Evolutionary conservation across 2,888 invertebrate species (phyloP).

Genomic region (Parnassius orleans): DNA sequence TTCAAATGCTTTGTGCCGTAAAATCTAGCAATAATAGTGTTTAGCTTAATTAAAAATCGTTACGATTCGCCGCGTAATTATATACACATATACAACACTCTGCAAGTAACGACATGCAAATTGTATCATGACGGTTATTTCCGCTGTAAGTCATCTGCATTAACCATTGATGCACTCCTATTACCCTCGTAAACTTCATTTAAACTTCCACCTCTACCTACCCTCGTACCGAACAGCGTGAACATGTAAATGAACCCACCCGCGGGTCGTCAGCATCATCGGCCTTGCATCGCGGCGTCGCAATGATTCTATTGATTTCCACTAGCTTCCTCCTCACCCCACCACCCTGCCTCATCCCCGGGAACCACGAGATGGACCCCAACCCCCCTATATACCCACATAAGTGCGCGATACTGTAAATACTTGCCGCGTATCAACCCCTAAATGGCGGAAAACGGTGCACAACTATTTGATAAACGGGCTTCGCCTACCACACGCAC

Average conservation of each 20-base stretch:
- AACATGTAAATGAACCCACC: constrained; percentile 24
- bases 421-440: constrained; percentile 34
- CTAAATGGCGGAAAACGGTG: constrained; percentile 32
- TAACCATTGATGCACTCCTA: constrained; percentile 4
- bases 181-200: constrained; percentile 22
- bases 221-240: constrained; percentile 8
- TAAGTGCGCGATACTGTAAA: constrained; percentile 36
- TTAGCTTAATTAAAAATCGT: constrained; percentile 17
- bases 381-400: constrained; percentile 34
- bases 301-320: constrained; percentile 78
- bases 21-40: constrained; percentile 16
- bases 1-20: constrained; percentile 25
- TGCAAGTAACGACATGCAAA: constrained; percentile 22
- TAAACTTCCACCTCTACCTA: constrained; percentile 19
- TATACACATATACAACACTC: not conserved
- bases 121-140: constrained; percentile 26
- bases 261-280: constrained; percentile 51
- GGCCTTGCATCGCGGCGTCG: constrained; percentile 42
- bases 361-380: constrained; percentile 33
- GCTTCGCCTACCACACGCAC: constrained; percentile 15
- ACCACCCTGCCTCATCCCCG: constrained; percentile 32
- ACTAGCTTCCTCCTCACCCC: constrained; percentile 40
- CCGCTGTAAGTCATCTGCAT: constrained; percentile 21
- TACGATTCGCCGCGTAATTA: not conserved
- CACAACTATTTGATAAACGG: constrained; percentile 29